Percentiles rank a stretch among this genome's conserved stretches.
Evolutionary conservation across 1,140 invertebrate genomes (phyloP).

Genomic region (Antheraea mylitta): DNA sequence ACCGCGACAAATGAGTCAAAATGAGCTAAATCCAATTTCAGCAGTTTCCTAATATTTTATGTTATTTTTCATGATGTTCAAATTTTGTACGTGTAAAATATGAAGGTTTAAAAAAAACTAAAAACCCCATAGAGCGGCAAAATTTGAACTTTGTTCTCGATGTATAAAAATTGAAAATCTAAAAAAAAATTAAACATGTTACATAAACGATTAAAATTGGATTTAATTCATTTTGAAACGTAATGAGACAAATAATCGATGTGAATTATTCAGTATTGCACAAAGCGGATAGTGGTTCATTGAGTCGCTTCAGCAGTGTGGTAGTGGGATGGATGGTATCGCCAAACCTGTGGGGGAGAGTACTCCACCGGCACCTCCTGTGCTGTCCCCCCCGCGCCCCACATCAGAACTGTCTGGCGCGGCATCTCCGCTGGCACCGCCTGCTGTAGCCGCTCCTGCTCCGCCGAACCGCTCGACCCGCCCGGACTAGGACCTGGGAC

Average conservation of each 20-base stretch:
- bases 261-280: constrained; percentile 33
- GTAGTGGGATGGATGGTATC: constrained; percentile 68
- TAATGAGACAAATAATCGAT: background rate
- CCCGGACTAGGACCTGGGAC: constrained; percentile 65
- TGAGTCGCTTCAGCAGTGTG: constrained; percentile 74
- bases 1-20: background rate
- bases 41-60: too few species aligned
- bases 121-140: too few species aligned
- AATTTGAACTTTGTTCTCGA: too few species aligned
- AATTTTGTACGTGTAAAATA: background rate
- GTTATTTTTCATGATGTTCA: too few species aligned
- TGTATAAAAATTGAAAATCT: background rate
- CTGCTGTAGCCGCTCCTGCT: constrained; percentile 57
- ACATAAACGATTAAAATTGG: too few species aligned
- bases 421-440: constrained; percentile 81
- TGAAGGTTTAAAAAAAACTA: too few species aligned
- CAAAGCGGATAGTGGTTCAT: constrained; percentile 34
- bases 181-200: too few species aligned
- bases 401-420: constrained; percentile 92
- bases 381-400: constrained; percentile 81
- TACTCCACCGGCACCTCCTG: constrained; percentile 67
- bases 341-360: constrained; percentile 73
- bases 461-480: constrained; percentile 59
- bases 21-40: too few species aligned
- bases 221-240: too few species aligned